Evolutionary conservation across 2,113 vertebrate genomes (phyloP).

Genomic region (Pogonocichla stellata): DNA sequence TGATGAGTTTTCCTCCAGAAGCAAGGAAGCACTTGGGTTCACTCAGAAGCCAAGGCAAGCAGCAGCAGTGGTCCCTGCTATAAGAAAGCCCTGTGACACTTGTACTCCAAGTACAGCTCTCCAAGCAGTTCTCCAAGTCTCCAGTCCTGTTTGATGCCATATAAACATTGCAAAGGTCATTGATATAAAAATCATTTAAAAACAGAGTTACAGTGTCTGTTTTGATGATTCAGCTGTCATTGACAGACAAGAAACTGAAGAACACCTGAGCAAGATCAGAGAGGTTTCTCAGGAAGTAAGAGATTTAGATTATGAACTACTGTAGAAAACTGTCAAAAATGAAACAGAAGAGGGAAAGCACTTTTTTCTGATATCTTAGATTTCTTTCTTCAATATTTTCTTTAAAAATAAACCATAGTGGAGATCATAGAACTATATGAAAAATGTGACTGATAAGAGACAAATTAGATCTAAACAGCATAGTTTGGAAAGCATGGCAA

Average conservation of each 20-base stretch:
- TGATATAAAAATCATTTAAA: background rate
- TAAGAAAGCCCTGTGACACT: background rate
- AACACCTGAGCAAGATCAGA: background rate
- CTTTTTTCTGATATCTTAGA: background rate
- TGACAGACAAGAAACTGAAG: fast-evolving
- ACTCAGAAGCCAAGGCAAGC: background rate
- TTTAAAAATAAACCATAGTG: background rate
- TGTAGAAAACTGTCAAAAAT: background rate
- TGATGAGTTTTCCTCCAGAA: background rate
- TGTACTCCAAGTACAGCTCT: no score
- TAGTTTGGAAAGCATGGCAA: background rate
- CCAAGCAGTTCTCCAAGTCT: background rate
- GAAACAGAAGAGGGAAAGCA: background rate
- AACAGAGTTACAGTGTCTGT: background rate
- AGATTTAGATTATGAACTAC: background rate
- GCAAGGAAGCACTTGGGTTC: background rate
- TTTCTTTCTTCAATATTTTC: background rate
- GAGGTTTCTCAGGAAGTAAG: background rate
- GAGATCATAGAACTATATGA: background rate
- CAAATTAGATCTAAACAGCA: background rate
- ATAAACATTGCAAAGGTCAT: background rate
- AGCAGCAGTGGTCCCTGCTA: background rate
- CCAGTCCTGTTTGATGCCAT: background rate
- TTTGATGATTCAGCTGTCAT: background rate
- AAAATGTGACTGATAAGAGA: background rate